Evolutionary conservation across 2,888 invertebrate genomes (phyloP).

Genomic region (Sylvicola cinctus): DNA sequence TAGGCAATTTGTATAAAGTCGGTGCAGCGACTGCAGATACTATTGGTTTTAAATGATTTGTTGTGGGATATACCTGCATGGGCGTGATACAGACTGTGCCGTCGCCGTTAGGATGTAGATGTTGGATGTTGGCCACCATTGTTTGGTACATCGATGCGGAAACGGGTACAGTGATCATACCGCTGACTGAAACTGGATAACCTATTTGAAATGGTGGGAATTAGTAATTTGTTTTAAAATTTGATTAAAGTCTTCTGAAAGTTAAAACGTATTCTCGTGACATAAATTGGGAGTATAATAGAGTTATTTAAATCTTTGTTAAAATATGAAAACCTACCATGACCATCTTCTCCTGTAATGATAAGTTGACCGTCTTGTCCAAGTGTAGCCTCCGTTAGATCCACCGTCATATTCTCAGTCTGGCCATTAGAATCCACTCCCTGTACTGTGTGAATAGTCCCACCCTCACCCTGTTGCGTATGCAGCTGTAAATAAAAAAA

Average conservation of each 20-base stretch:
- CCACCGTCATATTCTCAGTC: conserved; percentile 61
- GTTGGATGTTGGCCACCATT: conserved; percentile 78
- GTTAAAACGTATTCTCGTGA: no score
- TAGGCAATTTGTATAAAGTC: conserved; percentile 17
- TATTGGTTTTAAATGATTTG: no score
- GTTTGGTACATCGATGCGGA: conserved; percentile 92
- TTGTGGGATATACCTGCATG: conserved; percentile 72
- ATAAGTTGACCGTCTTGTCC: conserved; percentile 89
- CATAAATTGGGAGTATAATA: neutral
- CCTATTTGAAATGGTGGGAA: conserved; percentile 13
- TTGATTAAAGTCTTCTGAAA: no score
- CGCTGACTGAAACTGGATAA: conserved; percentile 63
- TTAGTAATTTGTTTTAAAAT: conserved; percentile 10
- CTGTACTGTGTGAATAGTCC: conserved; percentile 43
- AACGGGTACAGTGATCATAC: conserved; percentile 89
- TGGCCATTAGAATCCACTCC: conserved; percentile 51
- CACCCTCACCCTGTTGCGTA: conserved; percentile 34
- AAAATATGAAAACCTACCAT: conserved; percentile 33
- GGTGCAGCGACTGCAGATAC: no score
- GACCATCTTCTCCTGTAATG: conserved; percentile 85
- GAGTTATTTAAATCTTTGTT: neutral
- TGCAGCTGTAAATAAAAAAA: conserved; percentile 31
- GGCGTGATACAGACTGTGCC: conserved; percentile 68
- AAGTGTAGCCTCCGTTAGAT: conserved; percentile 78
- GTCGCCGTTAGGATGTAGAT: conserved; percentile 48